Base-by-base conservation (phyloP, 2,888 invertebrate genomes). In the Gonocerus acuteangulatus region DNA sequence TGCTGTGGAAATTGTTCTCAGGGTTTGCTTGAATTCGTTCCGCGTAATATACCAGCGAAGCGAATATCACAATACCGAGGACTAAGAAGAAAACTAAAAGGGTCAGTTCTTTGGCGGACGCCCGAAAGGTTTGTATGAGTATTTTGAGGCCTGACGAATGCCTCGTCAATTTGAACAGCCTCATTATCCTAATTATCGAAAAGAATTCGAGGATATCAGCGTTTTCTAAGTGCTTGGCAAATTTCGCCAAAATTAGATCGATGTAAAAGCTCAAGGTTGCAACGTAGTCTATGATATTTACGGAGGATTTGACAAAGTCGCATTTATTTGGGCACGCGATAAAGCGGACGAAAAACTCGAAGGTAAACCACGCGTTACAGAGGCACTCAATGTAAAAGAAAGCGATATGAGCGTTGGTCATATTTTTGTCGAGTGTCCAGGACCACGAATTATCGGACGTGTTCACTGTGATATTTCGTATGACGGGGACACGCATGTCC, bases 371-470 rank as follows among this genome's bases (percentile, higher is more conserved):
- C 65, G 96, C 92, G 77, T 96, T 96, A 79, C 96, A 96, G 69
- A 95, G 86, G 79, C 94, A 95, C 78, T 97, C 96, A 73, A 96
- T 92, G 80, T 95, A 96, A 80, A 95, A 95, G 80, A 97, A 97
- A 71, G 93, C 94, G 68, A 91, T 83, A 77, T 96, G 96, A 63
- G 96, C 95, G 77, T 95, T 95, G 59, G 95, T 96, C 75, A 89
- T 88, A 71, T 85, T 81, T 77, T 89, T 90, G 78, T 95, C 94
- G 72, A 95, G 77, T 61, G 86, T 86, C 89, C 90, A 93, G 68
- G 83, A 82, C 61, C 83, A 84, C 68, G 82, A 80, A 56, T 42
- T 59, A 71, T 82, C 82, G 48, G 87, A 84, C 47, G 85, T 87
- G 69, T 82, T 82, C 70, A 91, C 87, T 65, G 87, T 82, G 71